Percentiles rank a stretch among this genome's conserved stretches.
These are phyloP conservation scores for Parasteatoda tepidariorum DNA, from an alignment of 1,140 invertebrate genomes.

Conservation along the genomic window DNA sequence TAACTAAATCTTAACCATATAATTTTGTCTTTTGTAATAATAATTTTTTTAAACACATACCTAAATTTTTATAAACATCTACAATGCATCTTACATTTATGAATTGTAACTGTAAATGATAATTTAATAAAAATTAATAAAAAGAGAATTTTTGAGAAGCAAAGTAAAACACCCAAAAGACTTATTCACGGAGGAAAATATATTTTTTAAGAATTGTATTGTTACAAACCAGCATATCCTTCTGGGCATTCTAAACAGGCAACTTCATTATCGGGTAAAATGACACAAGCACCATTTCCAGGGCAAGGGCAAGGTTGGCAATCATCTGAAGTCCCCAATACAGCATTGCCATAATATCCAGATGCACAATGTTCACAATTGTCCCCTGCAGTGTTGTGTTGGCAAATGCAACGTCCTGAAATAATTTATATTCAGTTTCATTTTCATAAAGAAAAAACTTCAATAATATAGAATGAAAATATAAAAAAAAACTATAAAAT, in stretches of 20 bases:
- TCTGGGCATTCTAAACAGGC: slow-evolving; percentile 93
- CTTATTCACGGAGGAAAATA: no score
- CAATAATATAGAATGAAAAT: background rate
- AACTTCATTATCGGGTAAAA: slow-evolving; percentile 83
- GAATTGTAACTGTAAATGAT: background rate
- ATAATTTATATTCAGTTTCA: background rate
- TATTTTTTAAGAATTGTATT: no score
- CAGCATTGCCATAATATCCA: slow-evolving; percentile 95
- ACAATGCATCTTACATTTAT: background rate
- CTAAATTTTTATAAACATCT: no score
- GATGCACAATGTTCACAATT: slow-evolving; percentile 93
- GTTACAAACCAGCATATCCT: slow-evolving; percentile 93
- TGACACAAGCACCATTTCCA: slow-evolving; percentile 89
- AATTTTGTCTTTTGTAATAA: no score
- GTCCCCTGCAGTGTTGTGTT: slow-evolving; percentile 95
- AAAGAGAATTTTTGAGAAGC: no score
- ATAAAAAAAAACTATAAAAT: background rate
- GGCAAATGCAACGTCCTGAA: slow-evolving; percentile 92
- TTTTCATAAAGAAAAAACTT: no score
- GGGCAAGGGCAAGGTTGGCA: slow-evolving; percentile 96
- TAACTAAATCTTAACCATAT: no score
- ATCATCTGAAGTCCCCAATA: slow-evolving; percentile 85
- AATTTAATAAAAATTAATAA: background rate
- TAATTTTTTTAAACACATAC: no score
- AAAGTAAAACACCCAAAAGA: no score